phyloP scores from a whole-genome alignment of 1,140 invertebrate species.

The Neelides sp. region DNA sequence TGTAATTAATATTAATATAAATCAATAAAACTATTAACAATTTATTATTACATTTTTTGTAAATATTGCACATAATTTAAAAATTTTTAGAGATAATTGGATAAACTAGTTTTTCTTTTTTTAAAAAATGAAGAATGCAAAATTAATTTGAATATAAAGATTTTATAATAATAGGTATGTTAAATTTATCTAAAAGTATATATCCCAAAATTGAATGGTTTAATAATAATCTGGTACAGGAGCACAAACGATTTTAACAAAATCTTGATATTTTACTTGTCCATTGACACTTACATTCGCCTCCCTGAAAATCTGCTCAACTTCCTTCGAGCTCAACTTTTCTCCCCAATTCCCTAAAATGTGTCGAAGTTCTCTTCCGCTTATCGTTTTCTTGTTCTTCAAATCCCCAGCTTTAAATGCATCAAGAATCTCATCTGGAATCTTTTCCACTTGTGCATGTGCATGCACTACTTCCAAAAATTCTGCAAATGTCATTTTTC shows the following conservation, averaged over 20 bases:
- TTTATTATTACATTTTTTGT: too few relatives aligned
- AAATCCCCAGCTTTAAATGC: conserved; percentile 77
- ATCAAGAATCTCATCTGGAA: conserved; percentile 76
- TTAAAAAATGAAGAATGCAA: too few relatives aligned
- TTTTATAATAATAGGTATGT: too few relatives aligned
- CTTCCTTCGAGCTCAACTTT: conserved; percentile 74
- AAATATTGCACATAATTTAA: too few relatives aligned
- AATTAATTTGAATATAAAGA: too few relatives aligned
- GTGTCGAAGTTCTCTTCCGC: conserved; percentile 69
- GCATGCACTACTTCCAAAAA: conserved; percentile 90
- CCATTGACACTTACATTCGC: conserved; percentile 69
- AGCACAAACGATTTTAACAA: conserved; percentile 83
- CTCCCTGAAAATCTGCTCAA: conserved; percentile 85
- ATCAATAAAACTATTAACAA: too few relatives aligned
- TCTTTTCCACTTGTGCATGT: conserved; percentile 70
- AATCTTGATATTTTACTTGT: conserved; percentile 76
- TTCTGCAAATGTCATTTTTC: conserved; percentile 88
- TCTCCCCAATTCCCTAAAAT: conserved; percentile 84
- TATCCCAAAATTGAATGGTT: too few relatives aligned
- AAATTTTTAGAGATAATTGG: too few relatives aligned
- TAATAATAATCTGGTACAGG: conserved; percentile 89
- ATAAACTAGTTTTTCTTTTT: too few relatives aligned
- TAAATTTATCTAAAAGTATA: too few relatives aligned
- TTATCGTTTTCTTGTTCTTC: conserved; percentile 57
- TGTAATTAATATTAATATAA: too few relatives aligned